phyloP scores from a whole-genome alignment of 2,113 vertebrate species.

The Istiophorus platypterus region DNA sequence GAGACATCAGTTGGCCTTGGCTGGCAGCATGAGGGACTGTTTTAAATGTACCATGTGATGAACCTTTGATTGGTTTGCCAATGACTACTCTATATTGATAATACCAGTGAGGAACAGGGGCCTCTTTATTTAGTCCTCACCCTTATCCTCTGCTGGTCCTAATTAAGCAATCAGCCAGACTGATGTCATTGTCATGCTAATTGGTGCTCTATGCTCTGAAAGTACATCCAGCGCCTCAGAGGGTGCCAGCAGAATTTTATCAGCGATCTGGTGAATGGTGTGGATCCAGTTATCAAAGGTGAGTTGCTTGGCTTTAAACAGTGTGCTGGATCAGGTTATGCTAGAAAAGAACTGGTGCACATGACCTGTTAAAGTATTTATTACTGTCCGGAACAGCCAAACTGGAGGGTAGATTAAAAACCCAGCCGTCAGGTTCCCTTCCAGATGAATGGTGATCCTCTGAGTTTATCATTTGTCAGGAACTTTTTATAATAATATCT shows the following conservation, averaged over 20 bases:
- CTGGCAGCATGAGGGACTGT: conserved; percentile 68
- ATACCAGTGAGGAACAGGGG: conserved; percentile 85
- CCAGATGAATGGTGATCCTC: not conserved
- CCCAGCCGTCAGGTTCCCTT: not conserved
- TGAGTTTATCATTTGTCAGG: too few species aligned
- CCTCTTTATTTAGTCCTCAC: conserved; percentile 88
- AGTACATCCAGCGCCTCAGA: conserved; percentile 38
- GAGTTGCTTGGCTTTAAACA: conserved; percentile 16
- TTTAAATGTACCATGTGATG: conserved; percentile 89
- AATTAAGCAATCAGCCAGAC: conserved; percentile 94
- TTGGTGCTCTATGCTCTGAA: conserved; percentile 74
- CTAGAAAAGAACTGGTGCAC: not conserved
- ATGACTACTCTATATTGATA: conserved; percentile 87
- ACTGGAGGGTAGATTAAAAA: too few species aligned
- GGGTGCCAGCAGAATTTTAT: conserved; percentile 34
- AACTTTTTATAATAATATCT: too few species aligned
- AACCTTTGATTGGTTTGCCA: conserved; percentile 90
- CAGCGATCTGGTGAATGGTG: conserved; percentile 14
- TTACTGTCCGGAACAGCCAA: too few species aligned
- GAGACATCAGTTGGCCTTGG: conserved; percentile 89
- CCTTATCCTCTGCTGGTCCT: conserved; percentile 83
- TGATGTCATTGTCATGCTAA: conserved; percentile 92
- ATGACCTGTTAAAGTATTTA: not conserved
- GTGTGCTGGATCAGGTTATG: not conserved
- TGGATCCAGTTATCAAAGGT: conserved; percentile 8